Conservation (phyloP, 2,113 vertebrate species). For the Aegotheles bennettii region DNA sequence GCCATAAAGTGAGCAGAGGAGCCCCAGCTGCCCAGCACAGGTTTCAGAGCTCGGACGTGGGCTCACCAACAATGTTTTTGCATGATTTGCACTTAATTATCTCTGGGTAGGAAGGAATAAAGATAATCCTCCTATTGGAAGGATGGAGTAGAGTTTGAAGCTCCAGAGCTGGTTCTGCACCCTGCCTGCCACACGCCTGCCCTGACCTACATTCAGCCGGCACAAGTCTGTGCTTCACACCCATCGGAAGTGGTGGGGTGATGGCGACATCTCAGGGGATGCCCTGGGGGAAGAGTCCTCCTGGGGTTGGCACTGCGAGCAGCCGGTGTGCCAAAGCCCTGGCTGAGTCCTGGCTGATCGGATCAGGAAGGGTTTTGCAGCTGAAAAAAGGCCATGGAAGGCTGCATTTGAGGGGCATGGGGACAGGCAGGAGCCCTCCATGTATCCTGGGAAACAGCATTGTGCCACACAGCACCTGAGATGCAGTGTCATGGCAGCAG, state of each 20-base stretch:
- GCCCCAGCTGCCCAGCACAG: rapidly evolving
- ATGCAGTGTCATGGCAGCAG: rapidly evolving
- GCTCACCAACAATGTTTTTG: not conserved
- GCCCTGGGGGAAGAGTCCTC: not conserved
- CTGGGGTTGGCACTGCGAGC: rapidly evolving
- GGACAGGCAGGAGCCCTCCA: not conserved
- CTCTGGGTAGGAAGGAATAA: not conserved
- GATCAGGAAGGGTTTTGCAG: not conserved
- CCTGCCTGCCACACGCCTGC: rapidly evolving
- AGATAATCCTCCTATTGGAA: not conserved
- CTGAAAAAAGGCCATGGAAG: not conserved
- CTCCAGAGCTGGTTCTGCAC: not conserved
- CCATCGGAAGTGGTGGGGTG: rapidly evolving
- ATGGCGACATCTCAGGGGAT: not conserved
- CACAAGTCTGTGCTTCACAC: rapidly evolving
- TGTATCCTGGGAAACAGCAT: not conserved
- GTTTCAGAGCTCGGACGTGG: not conserved
- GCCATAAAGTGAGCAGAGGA: not conserved
- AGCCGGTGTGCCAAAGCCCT: not conserved
- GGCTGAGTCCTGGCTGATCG: not conserved
- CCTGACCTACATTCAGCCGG: not conserved
- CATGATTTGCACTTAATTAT: not conserved
- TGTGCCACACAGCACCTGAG: not conserved
- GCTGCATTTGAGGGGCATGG: rapidly evolving
- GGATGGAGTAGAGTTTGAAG: rapidly evolving